Evolutionary conservation across 2,113 vertebrate species (phyloP).

Genomic region (Uria lomvia): DNA sequence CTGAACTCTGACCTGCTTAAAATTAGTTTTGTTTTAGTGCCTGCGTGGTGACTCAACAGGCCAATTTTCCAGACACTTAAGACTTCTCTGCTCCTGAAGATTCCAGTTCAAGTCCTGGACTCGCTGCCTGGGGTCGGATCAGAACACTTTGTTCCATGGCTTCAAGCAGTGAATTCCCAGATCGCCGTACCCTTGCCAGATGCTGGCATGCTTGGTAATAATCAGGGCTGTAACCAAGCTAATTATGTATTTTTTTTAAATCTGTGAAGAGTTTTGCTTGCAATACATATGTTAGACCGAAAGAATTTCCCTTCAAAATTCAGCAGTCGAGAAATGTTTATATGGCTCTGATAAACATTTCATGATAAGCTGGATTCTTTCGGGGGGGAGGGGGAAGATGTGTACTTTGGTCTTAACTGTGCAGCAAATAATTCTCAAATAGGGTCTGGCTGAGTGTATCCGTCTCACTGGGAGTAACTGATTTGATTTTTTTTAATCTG

Average conservation of each 20-base stretch:
- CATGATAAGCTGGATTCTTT: slow-evolving; percentile 66
- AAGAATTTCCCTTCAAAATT: slow-evolving; percentile 65
- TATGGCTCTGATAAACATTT: slow-evolving; percentile 72
- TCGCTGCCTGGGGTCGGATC: slow-evolving; percentile 63
- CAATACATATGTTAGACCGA: slow-evolving; percentile 34
- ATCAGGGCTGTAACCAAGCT: slow-evolving; percentile 35
- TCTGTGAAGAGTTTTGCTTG: slow-evolving; percentile 34
- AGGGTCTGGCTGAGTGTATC: slow-evolving; percentile 43
- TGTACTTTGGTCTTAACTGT: slow-evolving; percentile 56
- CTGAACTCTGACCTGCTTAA: slow-evolving; percentile 85
- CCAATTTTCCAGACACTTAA: slow-evolving; percentile 78
- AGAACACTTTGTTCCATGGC: slow-evolving; percentile 76
- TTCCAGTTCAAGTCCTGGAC: slow-evolving; percentile 73
- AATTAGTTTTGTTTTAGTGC: slow-evolving; percentile 84
- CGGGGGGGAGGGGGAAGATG: slow-evolving; percentile 25
- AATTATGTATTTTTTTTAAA: not conserved
- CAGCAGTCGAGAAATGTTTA: slow-evolving; percentile 70
- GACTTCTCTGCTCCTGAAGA: slow-evolving; percentile 76
- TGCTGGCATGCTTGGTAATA: slow-evolving; percentile 73
- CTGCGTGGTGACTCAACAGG: slow-evolving; percentile 78
- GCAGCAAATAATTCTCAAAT: slow-evolving; percentile 52
- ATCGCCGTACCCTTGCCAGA: slow-evolving; percentile 65
- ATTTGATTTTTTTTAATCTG: slow-evolving; percentile 51
- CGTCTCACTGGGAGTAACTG: not conserved
- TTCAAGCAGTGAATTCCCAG: slow-evolving; percentile 74